Base-by-base conservation (phyloP, 2,797 vertebrate genomes). In the Ctenopoma multispine region DNA sequence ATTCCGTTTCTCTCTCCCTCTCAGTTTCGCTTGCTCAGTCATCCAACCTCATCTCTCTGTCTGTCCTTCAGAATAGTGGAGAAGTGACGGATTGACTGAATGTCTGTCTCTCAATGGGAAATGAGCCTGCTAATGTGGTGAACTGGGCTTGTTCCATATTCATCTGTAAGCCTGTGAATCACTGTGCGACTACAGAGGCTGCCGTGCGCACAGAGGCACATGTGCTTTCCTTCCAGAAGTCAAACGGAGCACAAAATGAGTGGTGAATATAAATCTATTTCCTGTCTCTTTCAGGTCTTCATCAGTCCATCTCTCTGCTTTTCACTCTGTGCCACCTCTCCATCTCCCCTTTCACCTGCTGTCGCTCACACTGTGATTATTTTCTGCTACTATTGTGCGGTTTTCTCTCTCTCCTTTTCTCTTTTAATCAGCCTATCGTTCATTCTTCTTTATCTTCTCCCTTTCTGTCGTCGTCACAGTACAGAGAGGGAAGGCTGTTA, bases 41-140 rank as follows among this genome's bases (percentile, higher is more conserved):
- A 2, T 36, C 34, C 59, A 7, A 46, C 17, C 72, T 27, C 58
- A 7, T 31, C 24, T 4, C 21, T 4, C 40, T 6, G 57, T 44
- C 74, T 36, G 49, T 76, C 79, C 72, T 62, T 82, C 68, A 78
- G 63, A 73, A 72, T 59, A 27, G 70, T 46, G 64, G 38, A 68
- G 58, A 83, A 79, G 75, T 81, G 90, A 91, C 31, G 75, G 80
- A 87, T 86, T 82, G 89, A 88, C 75, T 85, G 85, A 80, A 70
- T 66, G 72, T 77, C 77, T 82, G 68, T 86, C 80, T 89, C 82
- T 79, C 78, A 71, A 79, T 69, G 84, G 84, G 82, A 91, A 87
- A 91, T 90, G 87, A 93, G 80, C 77, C 83, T 36, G 77, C 79
- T 93, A 93, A 94, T 92, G 87, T 89, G 84, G 76, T 51, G 63